Conservation (phyloP, 2,888 invertebrate genomes). For the Stratiomys singularior region DNA sequence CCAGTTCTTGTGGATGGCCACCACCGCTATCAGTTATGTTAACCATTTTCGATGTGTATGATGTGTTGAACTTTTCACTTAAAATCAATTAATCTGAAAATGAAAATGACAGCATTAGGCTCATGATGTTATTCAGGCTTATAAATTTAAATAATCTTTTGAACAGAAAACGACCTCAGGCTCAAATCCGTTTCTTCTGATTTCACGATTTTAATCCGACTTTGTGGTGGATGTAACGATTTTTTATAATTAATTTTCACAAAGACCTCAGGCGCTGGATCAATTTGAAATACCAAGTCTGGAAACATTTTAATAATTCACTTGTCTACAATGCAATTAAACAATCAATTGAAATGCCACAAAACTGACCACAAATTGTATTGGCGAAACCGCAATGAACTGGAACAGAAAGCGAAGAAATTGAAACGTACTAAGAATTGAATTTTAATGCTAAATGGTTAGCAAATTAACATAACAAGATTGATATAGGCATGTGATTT, state of each 20-base stretch:
- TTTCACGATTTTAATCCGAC: too few relatives aligned
- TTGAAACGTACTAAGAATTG: too few relatives aligned
- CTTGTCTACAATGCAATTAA: conserved; percentile 16
- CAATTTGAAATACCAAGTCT: too few relatives aligned
- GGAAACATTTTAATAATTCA: background rate
- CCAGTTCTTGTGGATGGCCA: conserved; percentile 74
- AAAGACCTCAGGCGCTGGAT: too few relatives aligned
- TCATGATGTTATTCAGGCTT: too few relatives aligned
- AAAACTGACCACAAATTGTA: background rate
- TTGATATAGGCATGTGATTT: conserved; percentile 18
- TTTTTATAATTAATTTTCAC: too few relatives aligned
- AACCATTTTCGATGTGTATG: conserved; percentile 44
- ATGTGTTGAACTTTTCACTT: background rate
- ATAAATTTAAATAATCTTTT: too few relatives aligned
- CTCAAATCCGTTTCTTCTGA: too few relatives aligned
- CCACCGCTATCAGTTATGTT: conserved; percentile 57
- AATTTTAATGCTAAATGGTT: background rate
- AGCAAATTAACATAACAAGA: conserved; percentile 8
- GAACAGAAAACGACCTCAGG: too few relatives aligned
- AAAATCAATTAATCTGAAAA: conserved; percentile 32
- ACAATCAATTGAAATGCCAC: conserved; percentile 13
- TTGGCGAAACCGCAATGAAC: background rate
- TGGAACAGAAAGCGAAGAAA: too few relatives aligned
- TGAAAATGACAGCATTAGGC: background rate
- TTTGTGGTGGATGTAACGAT: too few relatives aligned